Base-by-base conservation (phyloP, 2,888 invertebrate genomes). In the Dryobota labecula region DNA sequence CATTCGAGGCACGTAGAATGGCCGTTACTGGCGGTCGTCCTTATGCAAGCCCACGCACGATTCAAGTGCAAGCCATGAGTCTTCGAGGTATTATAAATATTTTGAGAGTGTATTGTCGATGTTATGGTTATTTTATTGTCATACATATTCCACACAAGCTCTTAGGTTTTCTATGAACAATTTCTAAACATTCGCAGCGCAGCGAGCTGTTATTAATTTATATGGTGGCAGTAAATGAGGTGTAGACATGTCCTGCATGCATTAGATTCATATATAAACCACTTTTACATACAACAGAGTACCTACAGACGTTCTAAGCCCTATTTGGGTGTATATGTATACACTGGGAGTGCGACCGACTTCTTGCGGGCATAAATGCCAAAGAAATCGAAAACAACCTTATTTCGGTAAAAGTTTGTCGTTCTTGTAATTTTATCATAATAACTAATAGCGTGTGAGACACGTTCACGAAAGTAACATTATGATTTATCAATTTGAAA, bases 11-110 rank as follows among this genome's bases (percentile, higher is more conserved):
- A 92, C 91, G 92, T 90, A 88, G 85, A 86, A 82, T 84, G 89
- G 89, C 89, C 89, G 89, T 90, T 92, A 90, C 84, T 83, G 84
- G 87, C 80, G 80, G 84, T 86, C 83, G 91, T 90, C 92, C 90
- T 91, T 93, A 92, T 90, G 91, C 90, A 84, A 89, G 86, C 92
- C 91, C 92, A 94, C 92, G 91, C 90, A 75, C 88, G 75, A 76
- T 85, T 87, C 86, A 87, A 90, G 87, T 78, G 84, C 86, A 83
- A 71, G 51, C 73, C 84, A 83, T 84, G 84, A 80, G 80, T 75
- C 63, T 81, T 78, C 63, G 61, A 57, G 66, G 75, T 76, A 75
- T 66, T 72, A 83, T 85, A 85, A 85, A 84, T 81, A 82, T 83
- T 81, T 84, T 74, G 80, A 76, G 74, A 83, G 60, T 63, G 43